Evolutionary conservation across 2,888 invertebrate genomes (phyloP).

Genomic region (Clostera curtula): DNA sequence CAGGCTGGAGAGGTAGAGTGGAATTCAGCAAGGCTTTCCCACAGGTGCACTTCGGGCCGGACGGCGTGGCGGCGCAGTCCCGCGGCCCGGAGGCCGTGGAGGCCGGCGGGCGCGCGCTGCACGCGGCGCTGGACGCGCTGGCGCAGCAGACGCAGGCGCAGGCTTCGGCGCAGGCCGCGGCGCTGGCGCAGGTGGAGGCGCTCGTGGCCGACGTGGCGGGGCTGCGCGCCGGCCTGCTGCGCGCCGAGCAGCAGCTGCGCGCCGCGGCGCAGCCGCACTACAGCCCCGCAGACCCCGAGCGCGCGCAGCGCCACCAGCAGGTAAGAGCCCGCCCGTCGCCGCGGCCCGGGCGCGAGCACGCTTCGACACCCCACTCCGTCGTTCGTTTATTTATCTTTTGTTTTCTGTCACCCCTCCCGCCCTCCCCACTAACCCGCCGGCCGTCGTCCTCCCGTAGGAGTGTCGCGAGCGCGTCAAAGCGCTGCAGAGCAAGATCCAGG

Average conservation of each 20-base stretch:
- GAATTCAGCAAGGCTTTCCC: too few species aligned
- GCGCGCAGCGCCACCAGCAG: conserved; percentile 89
- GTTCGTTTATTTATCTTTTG: conserved; percentile 53
- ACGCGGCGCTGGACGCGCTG: conserved; percentile 80
- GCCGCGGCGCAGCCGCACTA: conserved; percentile 88
- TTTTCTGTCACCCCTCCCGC: conserved; percentile 60
- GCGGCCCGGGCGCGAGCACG: conserved; percentile 26
- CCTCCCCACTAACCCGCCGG: conserved; percentile 53
- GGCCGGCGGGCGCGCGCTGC: conserved; percentile 81
- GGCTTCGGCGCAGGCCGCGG: conserved; percentile 83
- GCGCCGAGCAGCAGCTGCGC: conserved; percentile 91
- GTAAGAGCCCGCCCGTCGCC: conserved; percentile 73
- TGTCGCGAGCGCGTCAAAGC: conserved; percentile 90
- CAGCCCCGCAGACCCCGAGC: conserved; percentile 87
- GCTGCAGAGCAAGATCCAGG: conserved; percentile 90
- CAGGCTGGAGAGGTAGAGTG: too few species aligned
- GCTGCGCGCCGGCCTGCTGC: conserved; percentile 87
- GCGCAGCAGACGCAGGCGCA: conserved; percentile 79
- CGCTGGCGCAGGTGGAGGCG: conserved; percentile 89
- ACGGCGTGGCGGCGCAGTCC: conserved; percentile 81
- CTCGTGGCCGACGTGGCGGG: conserved; percentile 91
- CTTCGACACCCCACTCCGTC: too few species aligned
- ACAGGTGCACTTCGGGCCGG: conserved; percentile 91
- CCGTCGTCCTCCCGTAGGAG: conserved; percentile 78
- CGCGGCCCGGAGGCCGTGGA: conserved; percentile 85